Evolutionary conservation across 2,888 invertebrate species (phyloP).

Genomic region (Acheta domesticus): DNA sequence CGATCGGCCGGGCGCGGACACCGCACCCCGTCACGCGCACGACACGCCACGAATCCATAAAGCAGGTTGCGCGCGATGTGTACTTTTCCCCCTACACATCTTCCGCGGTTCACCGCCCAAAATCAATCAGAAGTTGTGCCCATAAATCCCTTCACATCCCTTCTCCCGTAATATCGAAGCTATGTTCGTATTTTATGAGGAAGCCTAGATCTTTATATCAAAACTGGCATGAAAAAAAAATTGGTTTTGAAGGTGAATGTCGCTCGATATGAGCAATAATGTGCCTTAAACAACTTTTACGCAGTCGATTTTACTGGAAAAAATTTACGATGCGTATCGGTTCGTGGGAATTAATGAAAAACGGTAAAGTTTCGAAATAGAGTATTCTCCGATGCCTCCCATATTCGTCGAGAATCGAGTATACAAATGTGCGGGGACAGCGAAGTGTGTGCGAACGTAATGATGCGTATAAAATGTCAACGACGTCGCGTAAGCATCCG

Average conservation of each 20-base stretch:
- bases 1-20: no score
- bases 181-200: slow-evolving; percentile 1
- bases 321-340: neutral
- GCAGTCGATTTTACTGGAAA: neutral
- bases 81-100: neutral
- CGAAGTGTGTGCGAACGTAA: no score
- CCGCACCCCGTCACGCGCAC: no score
- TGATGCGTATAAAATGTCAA: no score
- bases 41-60: neutral
- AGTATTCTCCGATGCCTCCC: no score
- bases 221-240: neutral
- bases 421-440: no score
- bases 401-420: no score
- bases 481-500: no score
- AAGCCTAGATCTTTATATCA: neutral
- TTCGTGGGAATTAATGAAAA: neutral
- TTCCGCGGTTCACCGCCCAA: neutral
- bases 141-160: neutral
- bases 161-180: neutral
- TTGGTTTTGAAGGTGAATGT: slow-evolving; percentile 1
- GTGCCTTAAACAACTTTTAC: neutral
- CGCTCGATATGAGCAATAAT: slow-evolving; percentile 6
- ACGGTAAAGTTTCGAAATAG: no score
- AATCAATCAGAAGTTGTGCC: slow-evolving; percentile 3
- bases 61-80: neutral